Conservation (phyloP, 2,113 vertebrate species). For the Sturnus vulgaris region DNA sequence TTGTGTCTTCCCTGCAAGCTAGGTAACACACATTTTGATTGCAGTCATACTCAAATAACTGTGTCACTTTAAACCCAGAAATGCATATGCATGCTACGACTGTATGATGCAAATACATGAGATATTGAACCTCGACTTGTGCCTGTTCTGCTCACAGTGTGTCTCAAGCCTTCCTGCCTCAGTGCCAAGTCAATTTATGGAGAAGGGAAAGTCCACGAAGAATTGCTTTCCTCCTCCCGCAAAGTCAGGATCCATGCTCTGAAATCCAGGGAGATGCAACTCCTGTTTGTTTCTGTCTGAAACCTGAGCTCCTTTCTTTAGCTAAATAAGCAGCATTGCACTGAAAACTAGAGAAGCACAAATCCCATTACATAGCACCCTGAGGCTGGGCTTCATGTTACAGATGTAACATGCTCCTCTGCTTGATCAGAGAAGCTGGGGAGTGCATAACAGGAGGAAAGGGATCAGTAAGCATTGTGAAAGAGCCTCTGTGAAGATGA, state of each 20-base stretch:
- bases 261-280: not conserved
- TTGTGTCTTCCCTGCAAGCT: not conserved
- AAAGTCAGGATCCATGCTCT: not conserved
- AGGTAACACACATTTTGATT: not conserved
- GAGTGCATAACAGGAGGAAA: not conserved
- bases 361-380: slow-evolving; percentile 50
- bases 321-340: slow-evolving; percentile 33
- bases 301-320: slow-evolving; percentile 35
- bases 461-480: slow-evolving; percentile 27
- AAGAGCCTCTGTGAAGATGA: slow-evolving; percentile 44
- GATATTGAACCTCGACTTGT: not conserved
- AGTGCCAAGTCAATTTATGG: not conserved
- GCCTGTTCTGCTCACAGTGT: not conserved
- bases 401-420: not conserved
- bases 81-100: not conserved
- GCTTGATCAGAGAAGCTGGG: slow-evolving; percentile 22
- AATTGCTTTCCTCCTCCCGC: not conserved
- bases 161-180: not conserved
- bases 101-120: not conserved
- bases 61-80: not conserved
- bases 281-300: not conserved
- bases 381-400: slow-evolving; percentile 45
- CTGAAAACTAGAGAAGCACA: slow-evolving; percentile 42
- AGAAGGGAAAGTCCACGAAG: not conserved
- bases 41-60: not conserved